Base-by-base conservation (phyloP, 1,140 invertebrate species). In the Sipha flava region DNA sequence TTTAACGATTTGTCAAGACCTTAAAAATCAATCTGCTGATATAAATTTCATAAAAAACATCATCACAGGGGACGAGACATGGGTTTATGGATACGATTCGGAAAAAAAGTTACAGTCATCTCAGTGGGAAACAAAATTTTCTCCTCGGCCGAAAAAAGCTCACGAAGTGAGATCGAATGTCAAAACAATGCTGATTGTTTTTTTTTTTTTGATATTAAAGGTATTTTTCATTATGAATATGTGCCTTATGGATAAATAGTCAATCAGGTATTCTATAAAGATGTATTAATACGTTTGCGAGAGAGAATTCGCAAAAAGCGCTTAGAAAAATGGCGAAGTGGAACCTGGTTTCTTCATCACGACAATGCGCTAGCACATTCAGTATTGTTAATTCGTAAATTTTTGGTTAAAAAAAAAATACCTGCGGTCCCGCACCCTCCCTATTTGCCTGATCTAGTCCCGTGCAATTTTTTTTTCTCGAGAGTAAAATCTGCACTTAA, bases 291-390 rank as follows among this genome's bases (percentile, higher is more conserved):
- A 54, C 49, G 49, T 54, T 54, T 54, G 49, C 49, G 18, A 54
- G 18, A 54, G 23, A 54, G 18, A 18, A 54, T 54, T 54, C 23
- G 9, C 18, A 54, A 54, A 54, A 54, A 54, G 9, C 7, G 49
- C 49, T 18, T 1, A 54, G 18, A 54, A 2, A 54, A 54, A 45
- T 45, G 43, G 43, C 43, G 43, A 45, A 45, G 43, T 12, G 9
- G 43, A 45, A 70, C 66, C 34, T 85, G 83, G 81, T 70, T 82
- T 31, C 80, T 84, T n/a, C 83, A 84, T 59, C 84, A 84, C 79
- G 84, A 85, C 75, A 85, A 84, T 81, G 82, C 82, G 10, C n/a
- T n/a, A n/a, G n/a, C 81, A 82, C 82, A 84, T 66, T 73, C 79
- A 54, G 79, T 82, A 12, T 43, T 82, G 1, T 26, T 82, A 37